Conservation (phyloP, 2,113 vertebrate species). For the Phyllostomus hastatus region DNA sequence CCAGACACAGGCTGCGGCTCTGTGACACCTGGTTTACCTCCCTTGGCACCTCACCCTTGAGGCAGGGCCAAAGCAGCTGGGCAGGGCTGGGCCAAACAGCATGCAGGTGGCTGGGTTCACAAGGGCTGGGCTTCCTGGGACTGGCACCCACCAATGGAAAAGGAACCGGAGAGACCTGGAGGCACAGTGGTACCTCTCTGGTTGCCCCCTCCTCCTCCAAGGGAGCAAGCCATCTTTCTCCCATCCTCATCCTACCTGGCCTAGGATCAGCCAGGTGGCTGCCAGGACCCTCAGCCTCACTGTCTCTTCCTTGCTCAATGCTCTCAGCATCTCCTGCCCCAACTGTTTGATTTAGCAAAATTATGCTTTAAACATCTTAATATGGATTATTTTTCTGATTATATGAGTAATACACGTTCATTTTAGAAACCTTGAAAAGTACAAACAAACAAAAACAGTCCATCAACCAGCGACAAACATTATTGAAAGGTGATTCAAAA, state of each 20-base stretch:
- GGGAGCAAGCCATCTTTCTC: accelerated
- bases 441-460: not conserved
- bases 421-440: not conserved
- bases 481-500: not conserved
- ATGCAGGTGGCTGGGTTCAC: not conserved
- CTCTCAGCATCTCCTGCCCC: not conserved
- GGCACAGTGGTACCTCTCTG: accelerated
- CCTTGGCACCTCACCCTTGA: slow-evolving; percentile 18
- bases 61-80: not conserved
- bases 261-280: not conserved
- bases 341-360: not conserved
- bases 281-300: too few relatives aligned
- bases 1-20: not conserved
- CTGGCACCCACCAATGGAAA: not conserved
- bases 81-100: not conserved
- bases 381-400: not conserved
- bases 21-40: slow-evolving; percentile 66
- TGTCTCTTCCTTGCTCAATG: accelerated
- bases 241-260: not conserved
- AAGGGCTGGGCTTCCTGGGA: not conserved
- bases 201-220: not conserved
- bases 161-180: not conserved
- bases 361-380: not conserved
- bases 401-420: not conserved
- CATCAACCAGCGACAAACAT: not conserved